phyloP scores from a whole-genome alignment of 2,113 vertebrate species.

The Sorex fumeus region DNA sequence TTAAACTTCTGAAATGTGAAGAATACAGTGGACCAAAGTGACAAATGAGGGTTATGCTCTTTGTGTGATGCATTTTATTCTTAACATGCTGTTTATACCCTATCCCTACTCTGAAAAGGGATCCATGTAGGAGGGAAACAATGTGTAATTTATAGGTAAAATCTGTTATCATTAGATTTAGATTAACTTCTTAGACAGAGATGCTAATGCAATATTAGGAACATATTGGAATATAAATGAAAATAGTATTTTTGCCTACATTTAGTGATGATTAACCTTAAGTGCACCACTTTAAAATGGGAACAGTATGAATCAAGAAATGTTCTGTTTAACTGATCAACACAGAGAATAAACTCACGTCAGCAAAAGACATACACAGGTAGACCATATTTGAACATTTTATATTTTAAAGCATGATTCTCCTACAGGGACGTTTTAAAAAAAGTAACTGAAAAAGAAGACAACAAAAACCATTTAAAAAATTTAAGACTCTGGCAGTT shows the following conservation, averaged over 20 bases:
- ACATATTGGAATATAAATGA: slow-evolving; percentile 5
- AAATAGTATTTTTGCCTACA: background rate
- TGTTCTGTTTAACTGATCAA: slow-evolving; percentile 43
- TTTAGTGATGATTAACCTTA: background rate
- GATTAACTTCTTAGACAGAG: slow-evolving; percentile 5
- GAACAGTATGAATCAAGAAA: background rate
- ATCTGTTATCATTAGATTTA: slow-evolving; percentile 29
- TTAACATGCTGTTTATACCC: background rate
- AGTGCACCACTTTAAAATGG: background rate
- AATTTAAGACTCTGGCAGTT: slow-evolving; percentile 61
- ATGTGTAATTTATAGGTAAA: slow-evolving; percentile 20
- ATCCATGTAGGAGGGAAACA: background rate
- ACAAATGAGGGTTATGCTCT: background rate
- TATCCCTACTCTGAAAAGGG: background rate
- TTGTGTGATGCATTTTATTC: background rate
- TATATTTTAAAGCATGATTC: slow-evolving; percentile 39
- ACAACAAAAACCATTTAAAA: slow-evolving; percentile 13
- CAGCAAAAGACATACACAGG: background rate
- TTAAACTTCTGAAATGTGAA: slow-evolving; percentile 28
- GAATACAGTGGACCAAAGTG: background rate
- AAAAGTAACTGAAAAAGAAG: slow-evolving; percentile 51
- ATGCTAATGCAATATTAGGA: slow-evolving; percentile 37
- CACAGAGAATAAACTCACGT: background rate
- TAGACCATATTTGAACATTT: slow-evolving; percentile 26
- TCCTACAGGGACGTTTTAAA: slow-evolving; percentile 35